Conservation (phyloP, 2,888 invertebrate species). For the Lithosia quadra region DNA sequence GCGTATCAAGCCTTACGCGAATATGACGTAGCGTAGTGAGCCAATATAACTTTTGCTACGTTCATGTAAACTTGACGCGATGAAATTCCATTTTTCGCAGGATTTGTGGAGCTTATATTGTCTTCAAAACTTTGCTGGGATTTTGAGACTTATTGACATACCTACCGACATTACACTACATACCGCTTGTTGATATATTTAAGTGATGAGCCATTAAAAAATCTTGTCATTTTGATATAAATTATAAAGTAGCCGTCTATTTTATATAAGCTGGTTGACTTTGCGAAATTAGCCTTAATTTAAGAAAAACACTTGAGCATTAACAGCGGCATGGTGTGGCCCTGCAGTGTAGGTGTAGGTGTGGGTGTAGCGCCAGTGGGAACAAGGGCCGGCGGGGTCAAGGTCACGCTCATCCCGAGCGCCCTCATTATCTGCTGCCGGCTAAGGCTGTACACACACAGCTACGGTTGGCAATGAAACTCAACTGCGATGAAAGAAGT, state of each 20-base stretch:
- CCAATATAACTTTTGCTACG: background rate
- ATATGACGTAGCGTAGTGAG: background rate
- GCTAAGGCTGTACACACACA: background rate
- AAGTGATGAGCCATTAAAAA: background rate
- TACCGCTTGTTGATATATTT: no score
- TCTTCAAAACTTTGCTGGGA: background rate
- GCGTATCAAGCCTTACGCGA: background rate
- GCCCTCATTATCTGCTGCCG: slow-evolving; percentile 18
- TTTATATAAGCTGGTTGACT: background rate
- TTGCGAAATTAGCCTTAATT: background rate
- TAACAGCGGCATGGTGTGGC: background rate
- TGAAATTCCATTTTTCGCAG: background rate
- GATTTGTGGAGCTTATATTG: background rate
- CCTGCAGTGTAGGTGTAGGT: no score
- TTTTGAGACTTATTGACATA: background rate
- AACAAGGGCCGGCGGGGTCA: slow-evolving; percentile 27
- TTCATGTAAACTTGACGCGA: background rate
- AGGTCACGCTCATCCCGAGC: slow-evolving; percentile 29
- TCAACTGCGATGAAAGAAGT: background rate
- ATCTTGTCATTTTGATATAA: background rate
- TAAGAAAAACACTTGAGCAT: background rate
- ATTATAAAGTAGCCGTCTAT: background rate
- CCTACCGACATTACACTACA: background rate
- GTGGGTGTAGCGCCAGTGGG: background rate
- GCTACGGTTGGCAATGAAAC: background rate